Conservation (phyloP, 2,113 vertebrate genomes). For the Lycocorax pyrrhopterus region DNA sequence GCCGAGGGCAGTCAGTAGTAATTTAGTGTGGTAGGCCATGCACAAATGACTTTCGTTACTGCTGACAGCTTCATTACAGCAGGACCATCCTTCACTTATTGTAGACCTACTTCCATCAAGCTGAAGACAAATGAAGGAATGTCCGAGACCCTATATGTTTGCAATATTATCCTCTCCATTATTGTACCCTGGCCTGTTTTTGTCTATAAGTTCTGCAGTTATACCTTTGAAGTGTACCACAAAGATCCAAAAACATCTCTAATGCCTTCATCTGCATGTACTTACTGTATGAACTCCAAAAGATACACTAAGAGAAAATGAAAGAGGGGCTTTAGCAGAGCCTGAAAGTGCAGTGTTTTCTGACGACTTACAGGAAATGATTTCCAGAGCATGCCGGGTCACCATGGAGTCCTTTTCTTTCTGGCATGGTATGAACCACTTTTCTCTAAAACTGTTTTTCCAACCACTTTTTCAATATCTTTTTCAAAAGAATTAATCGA, state of each 20-base stretch:
- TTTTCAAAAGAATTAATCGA: not conserved
- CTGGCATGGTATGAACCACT: not conserved
- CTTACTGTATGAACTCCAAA: not conserved
- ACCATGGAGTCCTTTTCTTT: not conserved
- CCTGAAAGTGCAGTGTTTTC: not conserved
- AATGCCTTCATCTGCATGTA: not conserved
- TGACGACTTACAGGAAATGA: not conserved
- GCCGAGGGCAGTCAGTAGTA: constrained; percentile 35
- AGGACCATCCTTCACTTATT: constrained; percentile 58
- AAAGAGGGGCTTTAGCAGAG: not conserved
- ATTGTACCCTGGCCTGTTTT: not conserved
- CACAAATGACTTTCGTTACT: constrained; percentile 35
- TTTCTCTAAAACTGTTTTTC: not conserved
- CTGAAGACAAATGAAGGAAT: constrained; percentile 52
- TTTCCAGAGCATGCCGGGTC: not conserved
- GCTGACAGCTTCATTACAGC: constrained; percentile 72
- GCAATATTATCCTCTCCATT: constrained; percentile 42
- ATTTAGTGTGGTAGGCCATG: constrained; percentile 61
- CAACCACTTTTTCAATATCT: not conserved
- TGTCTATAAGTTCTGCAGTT: not conserved
- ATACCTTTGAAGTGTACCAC: not conserved
- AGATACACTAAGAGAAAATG: not conserved
- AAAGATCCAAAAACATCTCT: not conserved
- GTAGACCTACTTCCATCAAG: constrained; percentile 54
- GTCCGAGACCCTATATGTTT: constrained; percentile 11